phyloP scores from a whole-genome alignment of 2,888 invertebrate genomes.

The Chloromyia formosa region DNA sequence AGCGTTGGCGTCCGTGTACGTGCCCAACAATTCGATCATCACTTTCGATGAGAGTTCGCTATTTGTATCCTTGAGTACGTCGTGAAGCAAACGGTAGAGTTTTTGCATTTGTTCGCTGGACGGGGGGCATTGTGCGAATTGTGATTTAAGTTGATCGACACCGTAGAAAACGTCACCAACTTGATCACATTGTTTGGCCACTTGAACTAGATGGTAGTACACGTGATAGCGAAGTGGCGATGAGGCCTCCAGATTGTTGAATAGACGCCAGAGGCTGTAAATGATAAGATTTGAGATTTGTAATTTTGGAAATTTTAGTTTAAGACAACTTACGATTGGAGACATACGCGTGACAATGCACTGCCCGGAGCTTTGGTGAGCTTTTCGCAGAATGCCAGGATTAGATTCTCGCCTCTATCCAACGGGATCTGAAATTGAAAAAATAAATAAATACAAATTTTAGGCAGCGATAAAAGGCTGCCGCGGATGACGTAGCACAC shows the following conservation, averaged over 20 bases:
- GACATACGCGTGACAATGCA: slow-evolving; percentile 80
- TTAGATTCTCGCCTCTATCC: slow-evolving; percentile 87
- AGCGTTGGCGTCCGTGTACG: slow-evolving; percentile 97
- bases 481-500: too few relatives aligned
- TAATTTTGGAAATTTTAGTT: not conserved
- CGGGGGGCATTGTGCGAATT: slow-evolving; percentile 81
- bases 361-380: slow-evolving; percentile 85
- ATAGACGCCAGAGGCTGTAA: slow-evolving; percentile 84
- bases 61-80: slow-evolving; percentile 87
- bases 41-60: slow-evolving; percentile 92
- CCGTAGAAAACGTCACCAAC: slow-evolving; percentile 86
- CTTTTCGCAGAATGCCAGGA: slow-evolving; percentile 91
- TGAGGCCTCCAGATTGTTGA: slow-evolving; percentile 87
- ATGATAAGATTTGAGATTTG: not conserved
- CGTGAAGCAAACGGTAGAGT: slow-evolving; percentile 86
- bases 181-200: slow-evolving; percentile 88
- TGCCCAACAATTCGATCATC: slow-evolving; percentile 95
- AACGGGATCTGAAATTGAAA: slow-evolving; percentile 73
- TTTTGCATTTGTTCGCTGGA: slow-evolving; percentile 92
- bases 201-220: slow-evolving; percentile 89
- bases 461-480: too few relatives aligned
- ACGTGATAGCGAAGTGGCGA: slow-evolving; percentile 90
- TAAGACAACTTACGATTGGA: slow-evolving; percentile 78
- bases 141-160: slow-evolving; percentile 82
- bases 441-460: too few relatives aligned